Conservation (phyloP, 2,113 vertebrate genomes). For the Probosciger aterrimus region DNA sequence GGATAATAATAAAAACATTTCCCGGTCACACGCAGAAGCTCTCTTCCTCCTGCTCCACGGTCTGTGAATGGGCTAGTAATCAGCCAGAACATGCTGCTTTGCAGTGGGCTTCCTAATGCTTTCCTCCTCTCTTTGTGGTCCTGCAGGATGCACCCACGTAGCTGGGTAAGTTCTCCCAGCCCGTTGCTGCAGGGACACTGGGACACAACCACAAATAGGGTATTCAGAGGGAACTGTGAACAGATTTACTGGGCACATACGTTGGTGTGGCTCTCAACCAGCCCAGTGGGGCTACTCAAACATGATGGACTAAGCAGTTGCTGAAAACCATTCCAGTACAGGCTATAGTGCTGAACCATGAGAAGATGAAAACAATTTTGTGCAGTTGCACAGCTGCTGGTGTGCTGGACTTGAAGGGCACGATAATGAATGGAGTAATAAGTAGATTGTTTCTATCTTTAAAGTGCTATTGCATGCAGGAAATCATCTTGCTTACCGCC, state of each 20-base stretch:
- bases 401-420: not conserved
- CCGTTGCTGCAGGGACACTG: not conserved
- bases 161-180: not conserved
- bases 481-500: not conserved
- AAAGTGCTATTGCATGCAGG: not conserved
- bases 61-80: not conserved
- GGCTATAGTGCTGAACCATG: not conserved
- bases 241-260: fast-evolving
- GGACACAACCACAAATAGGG: fast-evolving
- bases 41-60: not conserved
- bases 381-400: not conserved
- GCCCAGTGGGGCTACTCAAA: not conserved
- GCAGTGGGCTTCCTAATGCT: not conserved
- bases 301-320: not conserved
- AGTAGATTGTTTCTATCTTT: not conserved
- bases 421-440: fast-evolving
- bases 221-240: fast-evolving
- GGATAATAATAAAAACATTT: not conserved
- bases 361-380: not conserved
- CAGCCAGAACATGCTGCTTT: not conserved
- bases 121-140: not conserved
- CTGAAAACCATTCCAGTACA: not conserved
- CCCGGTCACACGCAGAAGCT: fast-evolving
- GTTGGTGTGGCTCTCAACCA: not conserved
- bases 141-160: fast-evolving